Conservation (phyloP, 2,797 vertebrate genomes). For the Coregonus suidteri region DNA sequence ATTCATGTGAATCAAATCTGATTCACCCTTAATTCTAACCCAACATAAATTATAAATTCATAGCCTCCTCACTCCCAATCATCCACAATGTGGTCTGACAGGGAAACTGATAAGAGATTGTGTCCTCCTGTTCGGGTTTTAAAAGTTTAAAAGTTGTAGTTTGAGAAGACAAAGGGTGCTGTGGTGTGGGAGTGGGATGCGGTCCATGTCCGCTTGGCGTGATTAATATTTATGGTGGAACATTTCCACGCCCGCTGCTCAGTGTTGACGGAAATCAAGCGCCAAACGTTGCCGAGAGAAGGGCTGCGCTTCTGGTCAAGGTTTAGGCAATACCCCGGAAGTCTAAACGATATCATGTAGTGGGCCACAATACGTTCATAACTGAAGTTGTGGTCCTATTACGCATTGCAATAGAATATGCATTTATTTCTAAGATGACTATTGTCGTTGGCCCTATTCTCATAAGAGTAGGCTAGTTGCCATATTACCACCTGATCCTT, state of each 20-base stretch:
- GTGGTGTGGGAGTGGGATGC: slow-evolving; percentile 77
- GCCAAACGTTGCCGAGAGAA: slow-evolving; percentile 66
- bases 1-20: too few relatives aligned
- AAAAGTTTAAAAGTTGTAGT: slow-evolving; percentile 65
- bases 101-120: slow-evolving; percentile 2
- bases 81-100: not conserved
- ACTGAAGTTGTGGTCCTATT: not conserved
- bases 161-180: slow-evolving; percentile 71
- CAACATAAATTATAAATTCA: not conserved
- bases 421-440: not conserved
- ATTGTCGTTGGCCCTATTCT: not conserved
- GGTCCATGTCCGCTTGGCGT: slow-evolving; percentile 76
- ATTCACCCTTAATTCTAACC: slow-evolving; percentile 1
- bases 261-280: slow-evolving; percentile 76
- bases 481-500: not conserved
- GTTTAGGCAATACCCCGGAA: not conserved
- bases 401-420: not conserved
- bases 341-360: slow-evolving; percentile 4
- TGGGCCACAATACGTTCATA: not conserved
- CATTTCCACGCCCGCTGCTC: slow-evolving; percentile 74
- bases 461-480: not conserved
- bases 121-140: not conserved
- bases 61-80: not conserved
- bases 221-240: slow-evolving; percentile 83
- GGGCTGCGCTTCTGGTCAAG: slow-evolving; percentile 34